These are phyloP conservation scores for Cephalopholis sonnerati DNA, from an alignment of 2,113 vertebrate genomes.

Conservation along the genomic window DNA sequence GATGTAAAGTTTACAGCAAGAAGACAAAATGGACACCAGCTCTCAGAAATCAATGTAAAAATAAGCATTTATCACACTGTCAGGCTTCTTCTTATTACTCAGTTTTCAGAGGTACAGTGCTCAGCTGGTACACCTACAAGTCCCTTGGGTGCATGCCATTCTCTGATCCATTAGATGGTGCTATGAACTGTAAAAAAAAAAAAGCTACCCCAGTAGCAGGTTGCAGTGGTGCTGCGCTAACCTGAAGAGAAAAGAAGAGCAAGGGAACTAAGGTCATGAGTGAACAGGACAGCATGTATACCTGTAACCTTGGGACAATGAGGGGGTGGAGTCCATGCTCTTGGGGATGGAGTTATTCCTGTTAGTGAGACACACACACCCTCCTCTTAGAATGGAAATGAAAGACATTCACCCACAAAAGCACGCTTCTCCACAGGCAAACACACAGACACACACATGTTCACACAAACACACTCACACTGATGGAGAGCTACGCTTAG, in stretches of 20 bases:
- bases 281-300: slow-evolving; percentile 67
- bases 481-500: slow-evolving; percentile 28
- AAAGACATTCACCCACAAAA: slow-evolving; percentile 39
- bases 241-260: slow-evolving; percentile 42
- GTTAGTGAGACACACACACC: slow-evolving; percentile 85
- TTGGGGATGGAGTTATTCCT: slow-evolving; percentile 86
- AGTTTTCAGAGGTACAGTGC: slow-evolving; percentile 1
- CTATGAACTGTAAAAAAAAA: slow-evolving; percentile 40
- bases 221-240: slow-evolving; percentile 25
- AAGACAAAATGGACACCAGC: slow-evolving; percentile 18
- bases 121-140: neutral
- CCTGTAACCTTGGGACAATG: slow-evolving; percentile 78
- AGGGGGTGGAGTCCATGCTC: slow-evolving; percentile 79
- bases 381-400: slow-evolving; percentile 73
- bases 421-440: slow-evolving; percentile 2
- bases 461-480: slow-evolving; percentile 11
- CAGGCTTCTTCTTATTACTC: neutral
- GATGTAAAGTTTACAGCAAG: slow-evolving; percentile 5
- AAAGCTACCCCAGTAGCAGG: slow-evolving; percentile 19
- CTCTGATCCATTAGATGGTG: slow-evolving; percentile 66
- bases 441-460: slow-evolving; percentile 23
- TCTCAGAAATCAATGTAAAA: slow-evolving; percentile 22
- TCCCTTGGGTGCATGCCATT: slow-evolving; percentile 28
- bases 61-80: slow-evolving; percentile 8
- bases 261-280: slow-evolving; percentile 24